Percentiles rank a stretch among this genome's conserved stretches.
These are phyloP conservation scores for Isoperla grammatica DNA, from an alignment of 2,888 invertebrate species.

Conservation along the genomic window DNA sequence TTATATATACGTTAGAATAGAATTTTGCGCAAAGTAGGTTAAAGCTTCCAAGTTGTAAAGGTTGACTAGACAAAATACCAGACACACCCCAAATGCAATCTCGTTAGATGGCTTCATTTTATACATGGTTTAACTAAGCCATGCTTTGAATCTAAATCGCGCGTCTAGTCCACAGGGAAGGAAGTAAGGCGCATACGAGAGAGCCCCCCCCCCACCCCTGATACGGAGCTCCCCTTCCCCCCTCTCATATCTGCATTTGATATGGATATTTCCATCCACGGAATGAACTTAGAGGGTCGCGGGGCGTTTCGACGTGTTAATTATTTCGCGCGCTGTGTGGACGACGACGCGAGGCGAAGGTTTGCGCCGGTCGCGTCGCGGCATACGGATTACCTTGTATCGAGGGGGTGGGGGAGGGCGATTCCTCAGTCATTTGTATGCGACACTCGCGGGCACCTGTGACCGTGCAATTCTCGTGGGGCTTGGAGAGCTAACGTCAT, in stretches of 20 bases:
- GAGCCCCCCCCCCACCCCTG: neutral
- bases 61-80: conserved; percentile 15
- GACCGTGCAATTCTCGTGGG: conserved; percentile 13
- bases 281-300: too few species aligned
- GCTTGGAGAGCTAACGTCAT: conserved; percentile 12
- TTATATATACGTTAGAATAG: too few species aligned
- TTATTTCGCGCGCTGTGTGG: too few species aligned
- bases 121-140: conserved; percentile 26
- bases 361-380: too few species aligned
- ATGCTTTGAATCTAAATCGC: conserved; percentile 12
- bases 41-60: conserved; percentile 5
- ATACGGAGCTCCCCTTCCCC: neutral
- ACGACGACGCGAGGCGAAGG: too few species aligned
- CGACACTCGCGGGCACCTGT: conserved; percentile 22
- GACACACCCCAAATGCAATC: conserved; percentile 27
- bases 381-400: neutral
- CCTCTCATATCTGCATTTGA: too few species aligned
- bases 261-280: too few species aligned
- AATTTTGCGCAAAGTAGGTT: conserved; percentile 9
- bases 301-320: too few species aligned
- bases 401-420: neutral
- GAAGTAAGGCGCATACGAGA: conserved; percentile 12
- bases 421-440: conserved; percentile 24
- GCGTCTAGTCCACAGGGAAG: neutral
- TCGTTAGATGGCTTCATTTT: conserved; percentile 28